Evolutionary conservation across 1,140 invertebrate species (phyloP), one percentile per base, ranked within the genome.

Genomic region (Metopolophium dirhodum): DNA sequence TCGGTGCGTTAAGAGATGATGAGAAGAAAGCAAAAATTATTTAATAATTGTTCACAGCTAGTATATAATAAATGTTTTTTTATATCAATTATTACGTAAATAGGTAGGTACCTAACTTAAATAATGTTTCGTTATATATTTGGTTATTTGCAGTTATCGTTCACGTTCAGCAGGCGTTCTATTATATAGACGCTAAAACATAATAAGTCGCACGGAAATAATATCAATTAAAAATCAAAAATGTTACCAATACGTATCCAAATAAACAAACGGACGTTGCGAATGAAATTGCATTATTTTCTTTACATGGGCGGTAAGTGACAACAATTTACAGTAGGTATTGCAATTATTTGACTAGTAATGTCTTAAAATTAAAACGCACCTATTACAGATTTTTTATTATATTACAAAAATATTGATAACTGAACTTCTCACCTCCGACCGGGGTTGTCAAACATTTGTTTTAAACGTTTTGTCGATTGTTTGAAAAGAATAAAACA

Each of bases 221-320:
- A 41, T 41, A n/a, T 77, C 14, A n/a, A 68, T n/a, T 68, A 30
- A 77, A 30, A 77, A n/a, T 14, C 6, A n/a, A 77, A 77, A 77
- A 77, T 77, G 61, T 14, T 77, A 18, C 61, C 61, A 77, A 77
- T 77, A 18, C n/a, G n/a, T 77, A 77, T 77, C n/a, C 14, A 14
- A 35, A 4, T 77, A 18, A 87, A 87, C 7, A 87, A n/a, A 49
- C 85, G 85, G 11, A 49, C 30, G 45, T 6, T 87, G 3, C 85
- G 41, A 49, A 87, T 87, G 45, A 87, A 87, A 87, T 87, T 87
- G 7, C 85, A 87, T 30, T 87, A 87, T 49, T 45, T 87, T 45
- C 45, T 87, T 11, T 87, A 87, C n/a, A 3, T 87, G 45, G 85
- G 85, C 14, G 85, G 85, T 87, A 87, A 87, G 85, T 87, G 49